These are phyloP conservation scores for Chascanopsetta lugubris DNA, from an alignment of 2,113 vertebrate species.

Conservation along the genomic window DNA sequence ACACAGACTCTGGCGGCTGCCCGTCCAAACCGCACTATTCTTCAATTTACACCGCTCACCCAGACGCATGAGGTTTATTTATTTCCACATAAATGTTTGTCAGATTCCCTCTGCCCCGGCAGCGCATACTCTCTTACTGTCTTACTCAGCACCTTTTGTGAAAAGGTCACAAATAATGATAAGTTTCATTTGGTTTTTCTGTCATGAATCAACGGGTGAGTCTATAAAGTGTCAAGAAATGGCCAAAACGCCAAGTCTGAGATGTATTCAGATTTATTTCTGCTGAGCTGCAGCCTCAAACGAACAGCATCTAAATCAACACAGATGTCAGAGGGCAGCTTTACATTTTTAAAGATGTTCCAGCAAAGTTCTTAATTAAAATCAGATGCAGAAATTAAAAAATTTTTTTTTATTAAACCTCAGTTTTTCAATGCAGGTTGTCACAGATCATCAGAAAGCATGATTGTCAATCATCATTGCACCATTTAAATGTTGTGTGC, in stretches of 20 bases:
- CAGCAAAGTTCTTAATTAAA: too few relatives aligned
- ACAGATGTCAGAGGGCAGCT: too few relatives aligned
- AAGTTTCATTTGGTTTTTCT: not conserved
- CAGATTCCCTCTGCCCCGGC: slow-evolving; percentile 10
- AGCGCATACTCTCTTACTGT: slow-evolving; percentile 10
- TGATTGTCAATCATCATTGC: too few relatives aligned
- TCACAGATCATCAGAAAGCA: too few relatives aligned
- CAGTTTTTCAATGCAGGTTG: too few relatives aligned
- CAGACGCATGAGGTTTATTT: slow-evolving; percentile 33
- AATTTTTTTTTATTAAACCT: too few relatives aligned
- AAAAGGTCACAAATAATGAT: slow-evolving; percentile 15
- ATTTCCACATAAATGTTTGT: slow-evolving; percentile 51
- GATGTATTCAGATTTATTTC: not conserved
- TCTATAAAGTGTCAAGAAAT: slow-evolving; percentile 1
- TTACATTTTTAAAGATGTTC: too few relatives aligned
- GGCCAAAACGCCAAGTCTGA: not conserved
- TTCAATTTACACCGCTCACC: slow-evolving; percentile 50
- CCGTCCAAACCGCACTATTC: slow-evolving; percentile 40
- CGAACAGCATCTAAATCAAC: too few relatives aligned
- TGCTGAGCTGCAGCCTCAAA: too few relatives aligned
- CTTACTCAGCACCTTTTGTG: not conserved
- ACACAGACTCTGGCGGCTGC: slow-evolving; percentile 42
- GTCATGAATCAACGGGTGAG: not conserved
- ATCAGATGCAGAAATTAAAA: too few relatives aligned
- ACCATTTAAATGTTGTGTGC: too few relatives aligned